Evolutionary conservation across 2,888 invertebrate genomes (phyloP), one percentile per base, ranked within the genome.

Genomic region (Tachina fera): DNA sequence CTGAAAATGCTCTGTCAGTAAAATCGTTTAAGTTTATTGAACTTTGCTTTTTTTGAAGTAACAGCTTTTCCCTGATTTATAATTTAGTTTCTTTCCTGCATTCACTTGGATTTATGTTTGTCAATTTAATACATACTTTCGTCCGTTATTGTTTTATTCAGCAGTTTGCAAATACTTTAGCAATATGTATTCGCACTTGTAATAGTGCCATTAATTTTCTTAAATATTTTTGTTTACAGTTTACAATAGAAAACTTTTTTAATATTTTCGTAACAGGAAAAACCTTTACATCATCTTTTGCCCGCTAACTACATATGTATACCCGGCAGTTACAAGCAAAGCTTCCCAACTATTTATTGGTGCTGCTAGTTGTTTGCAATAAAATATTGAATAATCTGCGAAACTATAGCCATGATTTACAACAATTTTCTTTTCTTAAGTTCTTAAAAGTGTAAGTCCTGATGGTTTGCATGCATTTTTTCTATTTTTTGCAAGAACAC

Each of bases 331-430:
- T 49, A 16, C 9, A 41, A 41, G 43, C 10, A 56, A 31, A 22
- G 51, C 3, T 19, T 65, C n/a, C 9, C 11, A 67, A 65, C 39
- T 47, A 67, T 39, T 60, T 61, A 11, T 11, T 61, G 43, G 10
- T 61, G 6, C n/a, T 61, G 16, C 9, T 61, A n/a, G n/a, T 13
- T 61, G 58, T 39, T 13, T 22, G 43, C 51, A n/a, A 63, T 63
- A 53, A 71, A 79, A 63, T 63, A 79, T 71, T 71, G 61, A 74
- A 81, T 67, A 81, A 60, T 67, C 51, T 60, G 68, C 19, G 31
- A 45, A 68, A 70, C 68, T 60, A 51, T 45, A 45, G n/a, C 45
- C 67, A 81, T 75, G 60, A 81, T 81, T 81, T 79, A 79, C 63
- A 53, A 31, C 8, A 49, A 43, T 14, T 56, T 70, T 43, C 16